Conservation (phyloP, 2,113 vertebrate species). For the Osmerus mordax region DNA sequence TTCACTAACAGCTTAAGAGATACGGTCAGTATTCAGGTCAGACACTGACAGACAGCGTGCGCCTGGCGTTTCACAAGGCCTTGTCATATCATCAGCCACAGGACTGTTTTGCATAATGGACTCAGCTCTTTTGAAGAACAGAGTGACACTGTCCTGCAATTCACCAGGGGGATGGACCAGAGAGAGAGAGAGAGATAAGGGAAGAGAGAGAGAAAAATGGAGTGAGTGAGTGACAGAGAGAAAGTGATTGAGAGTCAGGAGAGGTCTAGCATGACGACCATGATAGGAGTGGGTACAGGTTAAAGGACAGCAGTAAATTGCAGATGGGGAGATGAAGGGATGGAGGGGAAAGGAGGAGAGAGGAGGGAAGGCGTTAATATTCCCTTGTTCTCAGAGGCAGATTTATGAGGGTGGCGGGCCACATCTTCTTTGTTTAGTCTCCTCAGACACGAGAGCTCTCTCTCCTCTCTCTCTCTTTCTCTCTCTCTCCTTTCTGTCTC, state of each 20-base stretch:
- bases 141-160: not conserved
- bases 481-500: not conserved
- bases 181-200: not conserved
- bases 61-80: not conserved
- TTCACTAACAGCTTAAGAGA: not conserved
- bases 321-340: not conserved
- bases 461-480: too few species aligned
- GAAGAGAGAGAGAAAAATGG: not conserved
- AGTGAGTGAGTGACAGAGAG: not conserved
- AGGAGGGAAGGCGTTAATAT: constrained; percentile 1
- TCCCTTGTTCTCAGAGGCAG: not conserved
- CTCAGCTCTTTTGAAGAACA: constrained; percentile 6
- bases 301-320: constrained; percentile 8
- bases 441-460: not conserved
- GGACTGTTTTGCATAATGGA: constrained; percentile 36
- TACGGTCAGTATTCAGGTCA: constrained; percentile 1
- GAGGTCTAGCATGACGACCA: constrained; percentile 3
- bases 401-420: too few species aligned
- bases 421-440: too few species aligned
- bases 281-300: constrained; percentile 9
- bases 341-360: not conserved
- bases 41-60: not conserved
- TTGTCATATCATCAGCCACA: constrained; percentile 12
- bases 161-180: not conserved
- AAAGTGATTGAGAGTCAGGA: not conserved